A percentile compares a stretch with the other conserved stretches of the same genome.
These are phyloP conservation scores for Tethea ocularis DNA, from an alignment of 2,888 invertebrate genomes.

Conservation along the genomic window DNA sequence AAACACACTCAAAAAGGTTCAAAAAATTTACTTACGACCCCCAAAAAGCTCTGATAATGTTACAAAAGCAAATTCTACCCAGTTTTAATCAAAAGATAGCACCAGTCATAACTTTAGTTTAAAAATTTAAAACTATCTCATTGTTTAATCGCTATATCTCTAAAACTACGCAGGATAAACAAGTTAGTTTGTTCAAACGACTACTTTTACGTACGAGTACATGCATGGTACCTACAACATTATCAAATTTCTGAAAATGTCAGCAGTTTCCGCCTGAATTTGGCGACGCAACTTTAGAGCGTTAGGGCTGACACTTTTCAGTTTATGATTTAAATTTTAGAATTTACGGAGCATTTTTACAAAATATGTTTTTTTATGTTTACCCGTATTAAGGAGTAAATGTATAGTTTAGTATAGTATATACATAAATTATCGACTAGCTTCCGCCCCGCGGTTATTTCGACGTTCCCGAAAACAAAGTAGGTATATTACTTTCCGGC, in stretches of 20 bases:
- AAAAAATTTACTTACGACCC: background rate
- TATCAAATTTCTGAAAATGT: background rate
- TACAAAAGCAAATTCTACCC: too few species aligned
- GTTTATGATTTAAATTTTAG: too few species aligned
- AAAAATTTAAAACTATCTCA: background rate
- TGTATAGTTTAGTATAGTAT: too few species aligned
- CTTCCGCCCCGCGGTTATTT: too few species aligned
- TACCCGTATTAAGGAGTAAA: too few species aligned
- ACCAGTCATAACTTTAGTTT: background rate
- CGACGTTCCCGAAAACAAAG: too few species aligned
- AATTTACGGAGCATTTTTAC: too few species aligned
- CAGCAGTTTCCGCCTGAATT: conserved; percentile 2
- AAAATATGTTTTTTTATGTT: background rate
- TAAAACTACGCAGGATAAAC: background rate
- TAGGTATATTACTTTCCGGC: too few species aligned
- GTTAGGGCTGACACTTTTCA: background rate
- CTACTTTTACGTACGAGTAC: background rate
- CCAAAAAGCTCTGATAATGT: too few species aligned
- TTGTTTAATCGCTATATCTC: background rate
- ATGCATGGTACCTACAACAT: background rate
- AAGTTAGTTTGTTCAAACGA: background rate
- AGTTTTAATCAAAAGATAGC: too few species aligned
- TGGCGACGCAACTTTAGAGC: background rate
- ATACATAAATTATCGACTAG: too few species aligned
- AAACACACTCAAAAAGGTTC: too few species aligned